Percentiles rank a stretch among this genome's conserved stretches.
phyloP scores from a whole-genome alignment of 2,888 invertebrate species.

The Ellobium chinense region DNA sequence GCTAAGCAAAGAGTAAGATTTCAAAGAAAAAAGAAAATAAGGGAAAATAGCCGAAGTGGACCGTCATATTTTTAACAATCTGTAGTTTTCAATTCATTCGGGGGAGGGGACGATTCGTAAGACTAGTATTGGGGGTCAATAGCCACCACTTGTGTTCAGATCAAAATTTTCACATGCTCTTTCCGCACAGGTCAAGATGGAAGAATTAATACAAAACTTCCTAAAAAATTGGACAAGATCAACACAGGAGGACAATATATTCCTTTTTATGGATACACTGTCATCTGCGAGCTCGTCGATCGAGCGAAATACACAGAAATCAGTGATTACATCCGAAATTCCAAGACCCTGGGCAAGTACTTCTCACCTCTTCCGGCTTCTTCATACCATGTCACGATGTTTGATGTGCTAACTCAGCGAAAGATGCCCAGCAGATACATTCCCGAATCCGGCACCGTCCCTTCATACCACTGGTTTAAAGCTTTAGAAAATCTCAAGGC shows the following conservation, averaged over 20 bases:
- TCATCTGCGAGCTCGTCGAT: not conserved
- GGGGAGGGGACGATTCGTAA: no score
- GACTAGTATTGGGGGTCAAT: no score
- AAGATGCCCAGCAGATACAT: not conserved
- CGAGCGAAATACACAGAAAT: not conserved
- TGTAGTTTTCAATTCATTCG: no score
- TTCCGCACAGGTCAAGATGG: no score
- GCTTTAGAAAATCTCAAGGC: not conserved
- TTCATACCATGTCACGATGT: slow-evolving; percentile 17
- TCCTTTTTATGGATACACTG: slow-evolving; percentile 16
- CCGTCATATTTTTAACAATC: no score
- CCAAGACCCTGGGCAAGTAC: slow-evolving; percentile 5
- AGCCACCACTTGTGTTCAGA: no score
- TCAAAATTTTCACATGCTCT: no score
- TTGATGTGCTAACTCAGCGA: slow-evolving; percentile 14
- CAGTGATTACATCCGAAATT: not conserved
- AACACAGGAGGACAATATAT: not conserved
- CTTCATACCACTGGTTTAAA: not conserved
- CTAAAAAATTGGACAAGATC: slow-evolving; percentile 27
- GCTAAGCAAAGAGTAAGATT: no score
- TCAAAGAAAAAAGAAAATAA: no score
- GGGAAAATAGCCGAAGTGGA: no score
- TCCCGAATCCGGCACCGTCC: not conserved
- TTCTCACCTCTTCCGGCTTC: slow-evolving; percentile 7
- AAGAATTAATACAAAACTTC: no score